phyloP scores from a whole-genome alignment of 2,113 vertebrate species.

The Physeter macrocephalus region DNA sequence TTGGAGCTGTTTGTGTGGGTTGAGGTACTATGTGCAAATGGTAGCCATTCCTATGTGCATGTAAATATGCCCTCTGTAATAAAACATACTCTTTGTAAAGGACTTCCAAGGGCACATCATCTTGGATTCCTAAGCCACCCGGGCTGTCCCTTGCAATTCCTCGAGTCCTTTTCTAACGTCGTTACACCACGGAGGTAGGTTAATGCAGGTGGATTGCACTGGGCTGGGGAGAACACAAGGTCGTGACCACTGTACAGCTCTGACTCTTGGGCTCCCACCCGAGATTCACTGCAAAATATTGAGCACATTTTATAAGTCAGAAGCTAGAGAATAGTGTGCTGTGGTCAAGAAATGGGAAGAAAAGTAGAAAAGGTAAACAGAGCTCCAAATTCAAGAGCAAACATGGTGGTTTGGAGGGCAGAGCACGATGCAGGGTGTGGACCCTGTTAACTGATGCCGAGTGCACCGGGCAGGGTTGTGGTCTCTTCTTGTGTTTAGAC shows the following conservation, averaged over 20 bases:
- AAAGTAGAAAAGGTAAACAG: not conserved
- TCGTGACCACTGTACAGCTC: fast-evolving
- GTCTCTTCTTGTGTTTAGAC: fast-evolving
- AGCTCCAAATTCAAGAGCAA: not conserved
- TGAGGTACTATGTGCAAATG: no score
- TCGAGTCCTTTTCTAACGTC: no score
- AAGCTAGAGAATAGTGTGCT: not conserved
- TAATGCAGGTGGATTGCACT: fast-evolving
- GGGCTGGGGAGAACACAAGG: fast-evolving
- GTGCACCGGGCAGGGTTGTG: fast-evolving
- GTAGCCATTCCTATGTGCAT: no score
- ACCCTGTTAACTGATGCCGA: fast-evolving
- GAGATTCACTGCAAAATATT: not conserved
- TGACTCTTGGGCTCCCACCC: fast-evolving
- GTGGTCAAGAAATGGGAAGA: not conserved
- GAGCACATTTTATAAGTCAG: not conserved
- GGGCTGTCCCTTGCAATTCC: not conserved
- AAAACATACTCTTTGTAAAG: not conserved
- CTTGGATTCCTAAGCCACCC: not conserved
- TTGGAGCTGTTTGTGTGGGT: not conserved
- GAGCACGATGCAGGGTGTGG: fast-evolving
- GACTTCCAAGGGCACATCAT: no score
- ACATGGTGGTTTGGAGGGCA: fast-evolving
- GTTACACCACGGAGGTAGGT: not conserved
- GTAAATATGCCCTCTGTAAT: not conserved